Evolutionary conservation across 2,113 vertebrate species (phyloP).

Genomic region (Tetrao urogallus): DNA sequence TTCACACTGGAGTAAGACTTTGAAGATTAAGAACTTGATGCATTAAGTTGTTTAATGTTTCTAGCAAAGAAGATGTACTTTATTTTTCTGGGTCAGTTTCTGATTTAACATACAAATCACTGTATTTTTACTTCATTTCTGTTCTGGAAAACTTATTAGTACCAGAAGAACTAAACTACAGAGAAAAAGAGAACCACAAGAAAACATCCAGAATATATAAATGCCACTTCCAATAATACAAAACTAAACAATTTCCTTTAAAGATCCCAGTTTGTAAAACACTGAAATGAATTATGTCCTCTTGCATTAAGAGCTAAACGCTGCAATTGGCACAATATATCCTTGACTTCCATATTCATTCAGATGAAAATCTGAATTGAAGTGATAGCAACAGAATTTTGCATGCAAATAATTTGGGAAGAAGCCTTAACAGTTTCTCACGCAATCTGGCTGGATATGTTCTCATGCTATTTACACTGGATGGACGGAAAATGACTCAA

Average conservation of each 20-base stretch:
- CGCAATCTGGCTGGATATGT: not conserved
- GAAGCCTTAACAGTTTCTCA: not conserved
- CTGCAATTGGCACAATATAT: not conserved
- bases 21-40: not conserved
- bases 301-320: constrained; percentile 28
- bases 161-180: not conserved
- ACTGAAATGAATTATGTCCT: constrained; percentile 33
- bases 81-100: not conserved
- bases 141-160: constrained; percentile 35
- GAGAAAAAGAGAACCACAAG: constrained; percentile 13
- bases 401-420: not conserved
- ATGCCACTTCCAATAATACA: constrained; percentile 29
- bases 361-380: constrained; percentile 3
- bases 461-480: not conserved
- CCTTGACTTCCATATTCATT: constrained; percentile 7
- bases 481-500: not conserved
- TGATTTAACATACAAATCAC: constrained; percentile 16
- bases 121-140: constrained; percentile 3
- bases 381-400: constrained; percentile 39
- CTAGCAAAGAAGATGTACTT: not conserved
- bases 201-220: constrained; percentile 35
- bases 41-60: not conserved
- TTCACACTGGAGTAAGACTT: not conserved
- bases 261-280: constrained; percentile 41
- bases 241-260: constrained; percentile 47